phyloP scores from a whole-genome alignment of 2,113 vertebrate genomes.

The pig (Sus scrofa) region T2T-Sscrofa CM000815.6:134312501-134313000 shows the following conservation, averaged over 20 bases:
- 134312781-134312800: not conserved
- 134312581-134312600: not conserved
- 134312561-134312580: not conserved
- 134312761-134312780: not conserved
- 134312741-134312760: not conserved
- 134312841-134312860: not conserved
- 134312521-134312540: not conserved
- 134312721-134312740: not conserved
- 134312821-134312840: not conserved
- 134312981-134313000: not conserved
- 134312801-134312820: slow-evolving; percentile 1
- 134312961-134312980: not conserved
- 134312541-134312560: not conserved
- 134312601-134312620: not conserved
- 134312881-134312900: not conserved
- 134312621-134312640: not conserved
- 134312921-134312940: not conserved
- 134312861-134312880: not conserved
- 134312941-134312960: slow-evolving; percentile 28
- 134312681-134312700: not conserved
- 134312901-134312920: not conserved
- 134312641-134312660: not conserved
- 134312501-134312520: not conserved
- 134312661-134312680: not conserved
- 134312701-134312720: not conserved